Evolutionary conservation across 2,797 vertebrate genomes (phyloP).

Genomic region (Calcarius lapponicus): DNA sequence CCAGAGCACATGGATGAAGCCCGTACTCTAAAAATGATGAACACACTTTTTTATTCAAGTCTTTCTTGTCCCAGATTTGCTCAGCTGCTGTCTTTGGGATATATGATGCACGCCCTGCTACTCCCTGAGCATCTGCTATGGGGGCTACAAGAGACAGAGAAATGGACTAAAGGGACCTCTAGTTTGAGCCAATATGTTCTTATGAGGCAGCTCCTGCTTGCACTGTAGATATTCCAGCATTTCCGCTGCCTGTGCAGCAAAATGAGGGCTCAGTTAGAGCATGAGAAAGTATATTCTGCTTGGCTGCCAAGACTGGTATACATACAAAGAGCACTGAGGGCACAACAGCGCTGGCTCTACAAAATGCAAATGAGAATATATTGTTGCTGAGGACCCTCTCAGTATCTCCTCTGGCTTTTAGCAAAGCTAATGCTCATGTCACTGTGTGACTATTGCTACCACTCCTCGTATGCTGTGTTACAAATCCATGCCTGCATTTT

Average conservation of each 20-base stretch:
- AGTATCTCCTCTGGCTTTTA: background rate
- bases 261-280: background rate
- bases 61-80: slow-evolving; percentile 28
- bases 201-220: background rate
- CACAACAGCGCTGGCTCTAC: background rate
- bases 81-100: slow-evolving; percentile 34
- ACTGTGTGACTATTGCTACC: background rate
- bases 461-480: fast-evolving
- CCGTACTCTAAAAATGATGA: background rate
- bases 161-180: slow-evolving; percentile 1
- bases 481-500: background rate
- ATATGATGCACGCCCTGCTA: slow-evolving; percentile 8
- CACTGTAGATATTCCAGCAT: background rate
- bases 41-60: background rate
- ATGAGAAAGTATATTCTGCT: background rate
- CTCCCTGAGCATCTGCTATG: slow-evolving; percentile 45
- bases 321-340: background rate
- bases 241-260: background rate
- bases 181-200: background rate
- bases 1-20: background rate
- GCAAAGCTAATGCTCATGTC: background rate
- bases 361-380: background rate
- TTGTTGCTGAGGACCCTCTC: background rate
- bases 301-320: background rate
- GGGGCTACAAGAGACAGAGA: background rate